Conservation (phyloP, 2,797 vertebrate genomes). For the Podarcis siculus region DNA sequence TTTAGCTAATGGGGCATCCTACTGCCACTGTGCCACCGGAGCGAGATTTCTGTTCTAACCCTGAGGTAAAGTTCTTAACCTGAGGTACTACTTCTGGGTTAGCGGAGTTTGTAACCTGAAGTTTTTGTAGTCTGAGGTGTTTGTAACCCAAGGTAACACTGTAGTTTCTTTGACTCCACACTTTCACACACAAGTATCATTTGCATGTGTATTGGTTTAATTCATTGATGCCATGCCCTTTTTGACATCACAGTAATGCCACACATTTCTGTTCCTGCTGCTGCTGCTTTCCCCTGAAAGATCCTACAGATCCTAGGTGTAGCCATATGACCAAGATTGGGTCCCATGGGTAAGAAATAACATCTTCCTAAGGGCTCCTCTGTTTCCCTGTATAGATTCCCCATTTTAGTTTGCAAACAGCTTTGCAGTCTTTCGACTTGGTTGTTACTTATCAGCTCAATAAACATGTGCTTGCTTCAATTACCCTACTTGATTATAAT, state of each 20-base stretch:
- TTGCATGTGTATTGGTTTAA: conserved; percentile 12
- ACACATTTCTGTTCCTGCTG: conserved; percentile 34
- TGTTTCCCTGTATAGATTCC: not conserved
- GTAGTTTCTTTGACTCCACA: not conserved
- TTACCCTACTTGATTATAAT: conserved; percentile 18
- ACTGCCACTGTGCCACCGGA: fast-evolving
- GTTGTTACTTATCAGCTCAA: conserved; percentile 19
- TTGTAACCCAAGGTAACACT: too few species aligned
- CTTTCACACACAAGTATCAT: conserved; percentile 19
- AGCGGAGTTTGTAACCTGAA: too few species aligned
- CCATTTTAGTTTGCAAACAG: conserved; percentile 25
- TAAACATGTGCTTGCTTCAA: conserved; percentile 24
- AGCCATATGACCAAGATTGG: conserved; percentile 28
- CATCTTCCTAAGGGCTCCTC: conserved; percentile 24
- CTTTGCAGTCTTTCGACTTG: not conserved
- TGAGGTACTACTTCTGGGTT: too few species aligned
- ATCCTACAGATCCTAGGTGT: conserved; percentile 23
- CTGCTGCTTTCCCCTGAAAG: conserved; percentile 38
- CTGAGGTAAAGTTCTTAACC: too few species aligned
- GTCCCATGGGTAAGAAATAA: conserved; percentile 3
- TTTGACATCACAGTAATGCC: conserved; percentile 36
- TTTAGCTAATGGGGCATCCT: too few species aligned
- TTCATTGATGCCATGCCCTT: conserved; percentile 42
- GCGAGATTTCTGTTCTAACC: too few species aligned
- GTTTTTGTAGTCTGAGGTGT: too few species aligned